phyloP scores from a whole-genome alignment of 1,140 invertebrate genomes.

The Acyrthosiphon pisum region DNA sequence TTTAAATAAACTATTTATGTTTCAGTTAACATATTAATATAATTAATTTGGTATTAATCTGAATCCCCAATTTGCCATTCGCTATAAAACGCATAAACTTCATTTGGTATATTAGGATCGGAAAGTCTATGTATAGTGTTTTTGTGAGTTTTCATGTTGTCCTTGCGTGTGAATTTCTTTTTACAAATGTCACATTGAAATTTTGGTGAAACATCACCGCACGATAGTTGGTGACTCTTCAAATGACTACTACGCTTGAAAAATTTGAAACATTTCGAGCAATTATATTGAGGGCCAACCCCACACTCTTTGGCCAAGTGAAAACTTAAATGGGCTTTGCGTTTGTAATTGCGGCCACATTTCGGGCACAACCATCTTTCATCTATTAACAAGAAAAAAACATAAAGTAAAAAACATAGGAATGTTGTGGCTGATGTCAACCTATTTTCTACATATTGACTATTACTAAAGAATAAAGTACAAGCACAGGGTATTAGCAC shows the following conservation, averaged over 20 bases:
- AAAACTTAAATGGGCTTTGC: constrained; percentile 57
- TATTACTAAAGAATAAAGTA: not conserved
- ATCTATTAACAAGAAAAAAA: constrained; percentile 3
- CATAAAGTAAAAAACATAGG: not conserved
- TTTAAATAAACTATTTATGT: not conserved
- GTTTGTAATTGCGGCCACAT: constrained; percentile 60
- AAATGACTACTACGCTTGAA: constrained; percentile 56
- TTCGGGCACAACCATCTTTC: constrained; percentile 52
- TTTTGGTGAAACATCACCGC: constrained; percentile 66
- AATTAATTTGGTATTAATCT: not conserved
- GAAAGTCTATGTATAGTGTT: constrained; percentile 62
- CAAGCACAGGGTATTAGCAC: not conserved
- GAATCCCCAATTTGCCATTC: constrained; percentile 21
- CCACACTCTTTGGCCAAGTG: constrained; percentile 71
- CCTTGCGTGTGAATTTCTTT: constrained; percentile 67
- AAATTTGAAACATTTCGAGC: constrained; percentile 66
- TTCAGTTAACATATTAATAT: not conserved
- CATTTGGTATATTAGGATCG: not conserved
- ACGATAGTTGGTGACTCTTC: constrained; percentile 58
- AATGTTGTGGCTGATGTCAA: not conserved
- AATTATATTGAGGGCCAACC: constrained; percentile 65
- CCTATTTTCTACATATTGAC: not conserved
- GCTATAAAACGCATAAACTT: not conserved
- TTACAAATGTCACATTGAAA: constrained; percentile 73
- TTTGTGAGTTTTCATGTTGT: constrained; percentile 65